These are phyloP conservation scores for Myotis daubentonii DNA, from an alignment of 2,797 vertebrate genomes.

Conservation along the genomic window DNA sequence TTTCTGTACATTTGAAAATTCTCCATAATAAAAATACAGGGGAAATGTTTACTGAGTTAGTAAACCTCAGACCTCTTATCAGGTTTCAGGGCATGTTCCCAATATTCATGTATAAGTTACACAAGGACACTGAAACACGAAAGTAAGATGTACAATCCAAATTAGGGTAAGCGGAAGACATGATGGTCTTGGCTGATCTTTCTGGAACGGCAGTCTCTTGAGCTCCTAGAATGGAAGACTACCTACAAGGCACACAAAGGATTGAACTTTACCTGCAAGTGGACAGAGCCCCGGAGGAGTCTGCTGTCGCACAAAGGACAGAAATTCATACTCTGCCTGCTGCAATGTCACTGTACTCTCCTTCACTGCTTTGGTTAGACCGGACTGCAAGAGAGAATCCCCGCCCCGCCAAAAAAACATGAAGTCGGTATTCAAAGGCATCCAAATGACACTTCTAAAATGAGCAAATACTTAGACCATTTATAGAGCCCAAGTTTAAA, in stretches of 20 bases:
- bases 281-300: conserved; percentile 96
- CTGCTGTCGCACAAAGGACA: conserved; percentile 95
- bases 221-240: conserved; percentile 33
- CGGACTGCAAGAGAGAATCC: conserved; percentile 91
- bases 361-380: conserved; percentile 95
- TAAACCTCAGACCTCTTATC: not conserved
- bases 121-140: conserved; percentile 36
- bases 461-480: not conserved
- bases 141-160: conserved; percentile 29
- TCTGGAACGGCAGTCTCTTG: conserved; percentile 50
- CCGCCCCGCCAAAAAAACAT: conserved; percentile 68
- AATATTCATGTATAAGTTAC: not conserved
- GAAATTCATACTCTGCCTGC: conserved; percentile 96
- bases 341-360: conserved; percentile 93
- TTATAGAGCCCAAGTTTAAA: conserved; percentile 65
- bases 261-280: conserved; percentile 90
- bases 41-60: not conserved
- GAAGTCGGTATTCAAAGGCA: conserved; percentile 74
- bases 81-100: conserved; percentile 28
- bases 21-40: conserved; percentile 30
- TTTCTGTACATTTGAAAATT: conserved; percentile 5
- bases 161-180: conserved; percentile 22
- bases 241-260: conserved; percentile 54
- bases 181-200: not conserved
- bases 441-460: conserved; percentile 72